These are phyloP conservation scores for Galerucella calmariensis DNA, from an alignment of 2,888 invertebrate species.

Conservation along the genomic window DNA sequence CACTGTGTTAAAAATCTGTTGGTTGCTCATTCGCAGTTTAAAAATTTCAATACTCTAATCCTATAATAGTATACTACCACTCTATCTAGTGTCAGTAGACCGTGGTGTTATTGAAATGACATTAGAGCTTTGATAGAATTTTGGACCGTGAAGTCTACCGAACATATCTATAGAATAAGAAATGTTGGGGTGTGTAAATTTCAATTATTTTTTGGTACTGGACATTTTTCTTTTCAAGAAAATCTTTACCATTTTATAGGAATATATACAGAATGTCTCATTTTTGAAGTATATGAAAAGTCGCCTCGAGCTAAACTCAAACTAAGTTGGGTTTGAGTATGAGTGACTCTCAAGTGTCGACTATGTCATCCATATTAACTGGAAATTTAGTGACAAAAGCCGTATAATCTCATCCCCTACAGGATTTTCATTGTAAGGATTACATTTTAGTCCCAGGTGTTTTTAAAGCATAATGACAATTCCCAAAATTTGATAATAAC, in stretches of 20 bases:
- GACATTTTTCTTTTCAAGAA: neutral
- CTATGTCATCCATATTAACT: no score
- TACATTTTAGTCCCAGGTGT: neutral
- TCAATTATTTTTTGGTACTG: neutral
- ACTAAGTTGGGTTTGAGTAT: no score
- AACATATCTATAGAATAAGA: neutral
- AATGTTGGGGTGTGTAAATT: no score
- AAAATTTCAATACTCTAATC: slow-evolving; percentile 39
- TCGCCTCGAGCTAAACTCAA: no score
- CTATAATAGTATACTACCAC: slow-evolving; percentile 43
- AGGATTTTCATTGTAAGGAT: no score
- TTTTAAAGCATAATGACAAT: neutral
- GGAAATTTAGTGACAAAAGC: no score
- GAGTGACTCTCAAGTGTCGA: no score
- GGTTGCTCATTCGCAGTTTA: slow-evolving; percentile 38
- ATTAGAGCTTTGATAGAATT: slow-evolving; percentile 1
- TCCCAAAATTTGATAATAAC: neutral
- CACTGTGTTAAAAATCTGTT: slow-evolving; percentile 11
- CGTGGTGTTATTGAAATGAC: slow-evolving; percentile 45
- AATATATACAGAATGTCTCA: no score
- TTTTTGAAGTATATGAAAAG: no score
- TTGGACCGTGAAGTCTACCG: slow-evolving; percentile 22
- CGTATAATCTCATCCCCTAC: no score
- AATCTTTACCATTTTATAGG: neutral
- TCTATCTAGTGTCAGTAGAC: slow-evolving; percentile 40